Base-by-base conservation (phyloP, 1,140 invertebrate species). In the Drosophila eugracilis region DNA sequence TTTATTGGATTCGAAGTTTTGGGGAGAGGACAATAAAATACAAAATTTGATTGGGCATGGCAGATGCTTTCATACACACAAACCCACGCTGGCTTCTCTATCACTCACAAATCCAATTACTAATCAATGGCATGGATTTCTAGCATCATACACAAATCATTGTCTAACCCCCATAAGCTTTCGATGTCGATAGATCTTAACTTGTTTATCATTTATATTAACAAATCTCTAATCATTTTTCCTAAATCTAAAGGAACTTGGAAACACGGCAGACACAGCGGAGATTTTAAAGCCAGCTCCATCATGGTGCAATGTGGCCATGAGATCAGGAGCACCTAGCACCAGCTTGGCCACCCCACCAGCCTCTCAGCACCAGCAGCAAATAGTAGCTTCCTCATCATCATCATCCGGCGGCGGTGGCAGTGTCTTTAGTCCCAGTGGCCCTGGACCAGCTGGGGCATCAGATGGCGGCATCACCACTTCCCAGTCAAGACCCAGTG, bases 301-400 rank as follows among this genome's bases (percentile, higher is more conserved):
- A 14, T 91, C 91, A 1, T 92, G 91, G 91, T 89, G 79, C 44
- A 92, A 92, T 70, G 86, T 91, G 48, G 86, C 91, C 14, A 55
- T 89, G 19, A 90, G 88, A 44, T 58, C 83, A 0, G 88, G 73
- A 3, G 34, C 75, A 17, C 32, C 77, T 6, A 62, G 52, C 32
- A 72, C 28, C 47, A 54, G 42, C 37, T 22, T 75, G 26, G 70
- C 54, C 22, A 78, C 84, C 24, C 65, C 72, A 41, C 60, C 86
- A 39, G 32, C 71, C 12, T 41, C 60, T 3, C 77, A 71, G 42
- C 42, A 24, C 26, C 80, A 79, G 30, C 84, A 85, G 17, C 73
- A 89, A 48, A 78, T 78, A 57, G 78, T 78, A n/a, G 89, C 78
- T 3, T 90, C 89, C 2, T 91, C 89, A 4, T 91, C 90, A 1